Base-by-base conservation (phyloP, 2,113 vertebrate species). In the Chaetodon trifascialis region DNA sequence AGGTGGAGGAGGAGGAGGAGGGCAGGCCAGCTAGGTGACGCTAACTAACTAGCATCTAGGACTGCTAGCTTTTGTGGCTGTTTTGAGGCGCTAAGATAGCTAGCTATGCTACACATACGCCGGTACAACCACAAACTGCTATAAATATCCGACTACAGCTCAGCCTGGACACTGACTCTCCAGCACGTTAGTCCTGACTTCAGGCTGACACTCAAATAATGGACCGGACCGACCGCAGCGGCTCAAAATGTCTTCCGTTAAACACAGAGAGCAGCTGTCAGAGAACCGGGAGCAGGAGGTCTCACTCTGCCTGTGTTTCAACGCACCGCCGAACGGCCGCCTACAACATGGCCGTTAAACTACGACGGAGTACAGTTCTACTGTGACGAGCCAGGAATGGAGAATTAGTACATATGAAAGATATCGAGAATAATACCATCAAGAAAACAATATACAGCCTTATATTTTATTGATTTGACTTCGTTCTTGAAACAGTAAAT, bases 1-100 rank as follows among this genome's bases (percentile, higher is more conserved):
- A 64, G 34, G 64, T 64, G 83, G 72, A 83, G 80, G 76, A 36
- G 79, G 42, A 74, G 82, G 82, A 90, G 83, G 73, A 82, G 84
- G 86, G 73, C 46, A 88, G 88, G 91, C 91, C 88, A 86, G 92
- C 88, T 93, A 91, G 91, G 34, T 85, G 79, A 73, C 66, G 90
- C 92, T 93, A 91, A 84, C 91, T 91, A 44, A 85, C 91, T 91
- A 94, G 90, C 93, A 94, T 94, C 83, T 80, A 94, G 84, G 64
- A 86, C 42, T 47, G 84, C 88, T 90, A 86, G 86, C 90, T 86
- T 42, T 42, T 36, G 54, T 21, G 65, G 36, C 65, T 60, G 46
- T 38, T 38, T 65, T 14, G 25, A 42, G 55, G 51, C 19, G 77
- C 75, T 81, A 62, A 69, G 72, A 73, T 88, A 73, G 79, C 70